These are phyloP conservation scores for Equus quagga DNA, from an alignment of 2,113 vertebrate genomes.

Conservation along the genomic window DNA sequence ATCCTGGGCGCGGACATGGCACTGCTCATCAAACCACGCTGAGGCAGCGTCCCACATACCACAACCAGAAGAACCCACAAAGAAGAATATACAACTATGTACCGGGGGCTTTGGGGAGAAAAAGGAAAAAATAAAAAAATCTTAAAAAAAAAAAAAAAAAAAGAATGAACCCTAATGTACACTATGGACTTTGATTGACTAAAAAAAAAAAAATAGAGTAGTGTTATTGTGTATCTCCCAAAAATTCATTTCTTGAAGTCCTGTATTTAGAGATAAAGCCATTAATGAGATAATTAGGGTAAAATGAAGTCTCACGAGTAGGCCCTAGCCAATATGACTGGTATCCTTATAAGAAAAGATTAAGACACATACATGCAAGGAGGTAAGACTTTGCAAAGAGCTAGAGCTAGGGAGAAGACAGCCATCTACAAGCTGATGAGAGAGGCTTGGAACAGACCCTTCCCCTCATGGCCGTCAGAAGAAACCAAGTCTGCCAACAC, in stretches of 20 bases:
- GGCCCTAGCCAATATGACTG: not conserved
- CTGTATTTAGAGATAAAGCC: not conserved
- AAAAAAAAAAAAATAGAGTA: not conserved
- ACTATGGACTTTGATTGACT: not conserved
- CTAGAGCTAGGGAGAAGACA: not conserved
- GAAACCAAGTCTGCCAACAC: not conserved
- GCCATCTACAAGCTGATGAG: not conserved
- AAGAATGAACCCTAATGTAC: not conserved
- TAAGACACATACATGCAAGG: not conserved
- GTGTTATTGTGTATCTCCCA: not conserved
- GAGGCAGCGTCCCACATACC: too few relatives aligned
- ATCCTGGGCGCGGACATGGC: too few relatives aligned
- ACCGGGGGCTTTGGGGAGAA: too few relatives aligned
- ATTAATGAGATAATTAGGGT: not conserved
- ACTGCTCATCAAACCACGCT: too few relatives aligned
- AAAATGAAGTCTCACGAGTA: not conserved
- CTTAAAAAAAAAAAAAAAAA: too few relatives aligned
- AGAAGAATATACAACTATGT: too few relatives aligned
- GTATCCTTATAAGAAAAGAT: not conserved
- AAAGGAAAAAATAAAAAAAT: too few relatives aligned
- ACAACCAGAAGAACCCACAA: too few relatives aligned
- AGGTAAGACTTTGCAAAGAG: not conserved
- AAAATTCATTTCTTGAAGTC: not conserved
- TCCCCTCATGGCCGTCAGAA: not conserved
- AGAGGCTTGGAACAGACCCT: not conserved